Evolutionary conservation across 1,140 invertebrate species (phyloP).

Genomic region (Sarcophaga peregrina): DNA sequence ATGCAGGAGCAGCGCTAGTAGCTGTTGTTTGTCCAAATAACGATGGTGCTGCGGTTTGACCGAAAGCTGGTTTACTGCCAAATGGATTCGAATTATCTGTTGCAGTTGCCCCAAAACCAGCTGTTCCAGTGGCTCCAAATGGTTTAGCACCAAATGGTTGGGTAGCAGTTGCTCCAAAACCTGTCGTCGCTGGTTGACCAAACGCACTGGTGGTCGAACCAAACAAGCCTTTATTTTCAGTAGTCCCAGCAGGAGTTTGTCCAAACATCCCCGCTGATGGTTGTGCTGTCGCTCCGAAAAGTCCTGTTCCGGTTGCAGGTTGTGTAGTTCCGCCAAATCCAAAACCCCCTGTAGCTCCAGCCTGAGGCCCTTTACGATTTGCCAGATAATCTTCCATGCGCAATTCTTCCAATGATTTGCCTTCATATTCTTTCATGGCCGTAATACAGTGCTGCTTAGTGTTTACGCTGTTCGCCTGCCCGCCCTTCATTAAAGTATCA

Average conservation of each 20-base stretch:
- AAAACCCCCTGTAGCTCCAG: conserved; percentile 59
- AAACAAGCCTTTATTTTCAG: conserved; percentile 60
- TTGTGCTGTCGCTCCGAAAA: conserved; percentile 65
- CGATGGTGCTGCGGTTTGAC: conserved; percentile 52
- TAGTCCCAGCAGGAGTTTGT: conserved; percentile 48
- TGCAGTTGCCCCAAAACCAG: conserved; percentile 70
- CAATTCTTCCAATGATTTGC: conserved; percentile 93
- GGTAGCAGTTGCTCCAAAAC: conserved; percentile 65
- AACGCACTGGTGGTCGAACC: conserved; percentile 54
- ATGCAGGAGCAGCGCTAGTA: conserved; percentile 63
- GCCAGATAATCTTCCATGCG: conserved; percentile 92
- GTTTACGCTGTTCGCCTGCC: conserved; percentile 82
- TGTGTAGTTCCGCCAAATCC: conserved; percentile 67
- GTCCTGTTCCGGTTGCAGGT: conserved; percentile 58
- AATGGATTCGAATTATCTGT: conserved; percentile 67
- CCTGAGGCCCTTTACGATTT: conserved; percentile 81
- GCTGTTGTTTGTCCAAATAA: conserved; percentile 59
- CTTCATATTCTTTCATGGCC: conserved; percentile 97
- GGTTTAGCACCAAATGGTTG: conserved; percentile 61
- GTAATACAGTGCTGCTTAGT: conserved; percentile 96
- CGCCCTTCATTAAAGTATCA: conserved; percentile 92
- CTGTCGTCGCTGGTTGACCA: conserved; percentile 62
- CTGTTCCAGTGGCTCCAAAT: conserved; percentile 71
- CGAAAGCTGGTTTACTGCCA: conserved; percentile 65
- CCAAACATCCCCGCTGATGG: conserved; percentile 66